Percentiles rank a stretch among this genome's conserved stretches.
Conservation (phyloP, 2,113 vertebrate species). For the Chunga burmeisteri region DNA sequence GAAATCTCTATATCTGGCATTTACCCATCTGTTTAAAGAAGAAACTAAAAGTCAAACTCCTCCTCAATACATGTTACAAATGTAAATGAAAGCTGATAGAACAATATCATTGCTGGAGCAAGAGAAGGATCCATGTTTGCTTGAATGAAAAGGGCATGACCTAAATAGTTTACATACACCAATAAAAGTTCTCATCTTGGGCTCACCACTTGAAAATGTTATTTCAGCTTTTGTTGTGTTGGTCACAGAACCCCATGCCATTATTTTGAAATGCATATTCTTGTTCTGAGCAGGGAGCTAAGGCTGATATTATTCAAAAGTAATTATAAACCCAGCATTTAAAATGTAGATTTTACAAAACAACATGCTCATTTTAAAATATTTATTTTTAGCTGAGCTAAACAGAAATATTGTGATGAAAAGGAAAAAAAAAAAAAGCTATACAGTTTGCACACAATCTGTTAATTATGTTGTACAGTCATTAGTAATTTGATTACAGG, state of each 20-base stretch:
- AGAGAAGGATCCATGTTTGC: neutral
- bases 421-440: neutral
- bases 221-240: neutral
- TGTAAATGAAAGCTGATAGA: neutral
- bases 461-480: neutral
- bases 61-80: neutral
- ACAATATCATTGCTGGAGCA: neutral
- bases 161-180: neutral
- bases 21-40: neutral
- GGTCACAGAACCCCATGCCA: neutral
- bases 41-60: neutral
- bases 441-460: neutral
- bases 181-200: neutral
- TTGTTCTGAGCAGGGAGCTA: neutral
- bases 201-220: neutral
- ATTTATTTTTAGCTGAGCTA: neutral
- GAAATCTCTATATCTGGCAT: neutral
- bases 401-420: neutral
- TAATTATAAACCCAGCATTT: neutral
- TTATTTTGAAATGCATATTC: neutral
- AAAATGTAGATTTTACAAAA: neutral
- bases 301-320: neutral
- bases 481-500: conserved; percentile 11
- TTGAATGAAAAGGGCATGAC: neutral
- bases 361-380: neutral